Evolutionary conservation across 2,797 vertebrate genomes (phyloP).

Genomic region (Melanitta fusca): DNA sequence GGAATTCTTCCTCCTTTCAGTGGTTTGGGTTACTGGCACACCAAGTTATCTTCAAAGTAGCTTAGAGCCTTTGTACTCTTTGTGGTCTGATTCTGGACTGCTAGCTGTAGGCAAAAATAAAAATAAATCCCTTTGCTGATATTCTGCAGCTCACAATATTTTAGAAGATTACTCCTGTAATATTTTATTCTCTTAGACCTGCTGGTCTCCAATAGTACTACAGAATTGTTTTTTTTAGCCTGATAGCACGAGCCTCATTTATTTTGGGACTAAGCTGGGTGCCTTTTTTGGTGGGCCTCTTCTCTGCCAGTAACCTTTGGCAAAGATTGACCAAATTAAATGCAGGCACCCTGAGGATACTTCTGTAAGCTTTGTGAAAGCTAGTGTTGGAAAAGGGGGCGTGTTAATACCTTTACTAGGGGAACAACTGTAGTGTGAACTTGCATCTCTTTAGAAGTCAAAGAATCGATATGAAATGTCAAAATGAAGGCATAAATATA

Average conservation of each 20-base stretch:
- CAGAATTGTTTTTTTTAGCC: background rate
- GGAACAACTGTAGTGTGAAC: background rate
- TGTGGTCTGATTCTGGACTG: background rate
- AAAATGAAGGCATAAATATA: background rate
- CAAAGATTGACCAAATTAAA: background rate
- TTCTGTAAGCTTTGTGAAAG: background rate
- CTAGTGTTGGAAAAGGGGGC: background rate
- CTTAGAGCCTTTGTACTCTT: background rate
- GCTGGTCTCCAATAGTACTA: background rate
- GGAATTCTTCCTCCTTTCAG: background rate
- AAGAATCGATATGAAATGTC: rapidly evolving
- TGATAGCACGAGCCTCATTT: background rate
- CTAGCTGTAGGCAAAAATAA: background rate
- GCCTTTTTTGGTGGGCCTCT: background rate
- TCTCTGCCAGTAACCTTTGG: background rate
- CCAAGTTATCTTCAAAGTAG: background rate
- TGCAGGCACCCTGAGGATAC: background rate
- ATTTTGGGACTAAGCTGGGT: background rate
- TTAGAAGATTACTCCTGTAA: background rate
- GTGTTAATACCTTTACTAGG: background rate
- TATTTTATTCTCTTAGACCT: background rate
- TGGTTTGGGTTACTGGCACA: constrained; percentile 14
- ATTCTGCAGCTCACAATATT: background rate
- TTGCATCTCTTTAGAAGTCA: background rate
- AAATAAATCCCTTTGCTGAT: background rate